A percentile compares a stretch with the other conserved stretches of the same genome.
These are phyloP conservation scores for Blastomussa wellsi DNA, from an alignment of 92 coral and sea anemone genomes.

Conservation along the genomic window DNA sequence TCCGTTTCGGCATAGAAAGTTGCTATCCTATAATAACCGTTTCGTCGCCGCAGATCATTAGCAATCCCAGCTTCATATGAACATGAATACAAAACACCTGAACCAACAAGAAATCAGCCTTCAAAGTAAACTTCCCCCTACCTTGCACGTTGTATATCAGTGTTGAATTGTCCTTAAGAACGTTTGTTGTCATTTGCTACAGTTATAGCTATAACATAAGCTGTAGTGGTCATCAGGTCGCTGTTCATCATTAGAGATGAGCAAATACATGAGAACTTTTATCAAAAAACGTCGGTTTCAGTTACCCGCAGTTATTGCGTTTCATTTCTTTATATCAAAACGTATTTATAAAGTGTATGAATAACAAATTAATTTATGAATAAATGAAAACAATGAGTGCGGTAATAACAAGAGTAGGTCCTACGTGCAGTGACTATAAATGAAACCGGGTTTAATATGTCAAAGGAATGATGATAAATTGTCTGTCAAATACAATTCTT, in stretches of 20 bases:
- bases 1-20: neutral
- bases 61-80: neutral
- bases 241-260: neutral
- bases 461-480: constrained; percentile 7
- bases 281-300: neutral
- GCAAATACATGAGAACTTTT: constrained; percentile 1
- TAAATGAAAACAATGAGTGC: neutral
- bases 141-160: neutral
- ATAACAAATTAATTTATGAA: neutral
- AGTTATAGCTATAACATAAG: neutral
- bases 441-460: neutral
- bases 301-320: neutral
- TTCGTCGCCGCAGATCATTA: constrained; percentile 2
- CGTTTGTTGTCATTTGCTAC: neutral
- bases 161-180: neutral
- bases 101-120: neutral
- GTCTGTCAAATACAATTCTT: constrained; percentile 1
- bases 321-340: neutral
- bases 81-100: neutral
- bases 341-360: neutral
- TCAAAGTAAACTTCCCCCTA: neutral
- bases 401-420: neutral
- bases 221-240: no score
- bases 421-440: neutral
- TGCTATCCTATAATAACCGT: neutral